phyloP scores from a whole-genome alignment of 2,888 invertebrate species.

The Pasiphila rectangulata region DNA sequence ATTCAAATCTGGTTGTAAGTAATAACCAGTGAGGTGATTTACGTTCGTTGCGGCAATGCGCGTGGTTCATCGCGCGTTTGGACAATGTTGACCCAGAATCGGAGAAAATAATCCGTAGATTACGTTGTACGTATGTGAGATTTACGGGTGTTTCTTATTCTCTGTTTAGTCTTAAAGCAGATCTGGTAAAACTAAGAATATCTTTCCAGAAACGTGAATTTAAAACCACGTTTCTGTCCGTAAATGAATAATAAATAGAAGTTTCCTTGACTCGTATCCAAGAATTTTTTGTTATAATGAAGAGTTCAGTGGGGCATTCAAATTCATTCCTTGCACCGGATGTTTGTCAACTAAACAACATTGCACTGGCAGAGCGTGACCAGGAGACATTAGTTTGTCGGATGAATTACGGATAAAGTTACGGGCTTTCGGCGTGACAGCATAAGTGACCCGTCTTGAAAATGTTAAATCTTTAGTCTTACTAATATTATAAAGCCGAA shows the following conservation, averaged over 20 bases:
- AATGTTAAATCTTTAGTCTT: too few species aligned
- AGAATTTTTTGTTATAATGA: neutral
- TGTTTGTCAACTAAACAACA: neutral
- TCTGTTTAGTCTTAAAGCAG: neutral
- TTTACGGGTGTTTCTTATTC: slow-evolving; percentile 1
- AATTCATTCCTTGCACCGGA: neutral
- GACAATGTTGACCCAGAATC: slow-evolving; percentile 61
- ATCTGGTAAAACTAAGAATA: too few species aligned
- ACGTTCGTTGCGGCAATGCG: slow-evolving; percentile 26
- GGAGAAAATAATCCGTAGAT: slow-evolving; percentile 19
- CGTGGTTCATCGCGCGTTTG: slow-evolving; percentile 52
- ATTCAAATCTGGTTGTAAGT: slow-evolving; percentile 34
- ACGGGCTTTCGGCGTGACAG: neutral
- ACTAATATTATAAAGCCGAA: too few species aligned
- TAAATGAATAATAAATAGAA: slow-evolving; percentile 3
- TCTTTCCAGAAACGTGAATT: neutral
- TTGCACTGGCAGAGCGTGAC: slow-evolving; percentile 1
- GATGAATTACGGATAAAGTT: slow-evolving; percentile 4
- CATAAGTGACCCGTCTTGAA: too few species aligned
- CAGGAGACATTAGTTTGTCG: neutral
- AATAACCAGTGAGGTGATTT: slow-evolving; percentile 30
- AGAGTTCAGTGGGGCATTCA: neutral
- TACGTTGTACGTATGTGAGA: neutral
- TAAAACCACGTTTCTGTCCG: slow-evolving; percentile 1
- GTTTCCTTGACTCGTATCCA: slow-evolving; percentile 3